phyloP scores from a whole-genome alignment of 2,888 invertebrate species.

The Lumbricus terrestris region DNA sequence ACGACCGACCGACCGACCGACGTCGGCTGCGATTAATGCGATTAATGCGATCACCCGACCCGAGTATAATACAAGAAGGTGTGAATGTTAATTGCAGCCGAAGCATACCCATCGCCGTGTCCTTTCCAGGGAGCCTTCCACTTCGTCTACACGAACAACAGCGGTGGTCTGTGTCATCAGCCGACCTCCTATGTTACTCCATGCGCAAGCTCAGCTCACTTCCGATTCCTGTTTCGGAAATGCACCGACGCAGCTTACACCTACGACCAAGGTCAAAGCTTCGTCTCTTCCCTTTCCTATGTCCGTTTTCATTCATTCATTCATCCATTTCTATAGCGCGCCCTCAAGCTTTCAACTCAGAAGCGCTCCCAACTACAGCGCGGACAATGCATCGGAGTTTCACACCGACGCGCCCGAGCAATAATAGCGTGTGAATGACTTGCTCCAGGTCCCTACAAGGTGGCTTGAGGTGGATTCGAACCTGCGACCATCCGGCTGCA shows the following conservation, averaged over 20 bases:
- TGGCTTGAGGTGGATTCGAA: no score
- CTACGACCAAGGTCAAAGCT: constrained; percentile 33
- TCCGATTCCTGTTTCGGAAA: constrained; percentile 35
- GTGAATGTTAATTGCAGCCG: background rate
- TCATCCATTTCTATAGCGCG: no score
- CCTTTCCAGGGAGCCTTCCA: constrained; percentile 37
- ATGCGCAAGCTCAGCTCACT: constrained; percentile 35
- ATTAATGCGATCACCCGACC: no score
- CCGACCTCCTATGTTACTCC: constrained; percentile 35
- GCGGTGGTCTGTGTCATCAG: constrained; percentile 36
- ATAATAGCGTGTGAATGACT: no score
- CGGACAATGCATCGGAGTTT: no score
- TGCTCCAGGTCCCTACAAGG: no score
- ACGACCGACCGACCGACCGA: background rate
- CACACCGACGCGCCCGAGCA: no score
- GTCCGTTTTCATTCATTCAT: no score
- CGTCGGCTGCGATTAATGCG: no score
- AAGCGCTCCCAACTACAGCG: no score
- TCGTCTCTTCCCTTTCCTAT: background rate
- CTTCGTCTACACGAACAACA: constrained; percentile 40
- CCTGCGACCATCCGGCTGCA: no score
- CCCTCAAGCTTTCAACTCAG: no score
- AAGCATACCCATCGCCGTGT: constrained; percentile 14
- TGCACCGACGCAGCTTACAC: constrained; percentile 38
- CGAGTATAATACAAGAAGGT: background rate